These are phyloP conservation scores for Prionace glauca DNA, from an alignment of 2,797 vertebrate genomes.

Conservation along the genomic window DNA sequence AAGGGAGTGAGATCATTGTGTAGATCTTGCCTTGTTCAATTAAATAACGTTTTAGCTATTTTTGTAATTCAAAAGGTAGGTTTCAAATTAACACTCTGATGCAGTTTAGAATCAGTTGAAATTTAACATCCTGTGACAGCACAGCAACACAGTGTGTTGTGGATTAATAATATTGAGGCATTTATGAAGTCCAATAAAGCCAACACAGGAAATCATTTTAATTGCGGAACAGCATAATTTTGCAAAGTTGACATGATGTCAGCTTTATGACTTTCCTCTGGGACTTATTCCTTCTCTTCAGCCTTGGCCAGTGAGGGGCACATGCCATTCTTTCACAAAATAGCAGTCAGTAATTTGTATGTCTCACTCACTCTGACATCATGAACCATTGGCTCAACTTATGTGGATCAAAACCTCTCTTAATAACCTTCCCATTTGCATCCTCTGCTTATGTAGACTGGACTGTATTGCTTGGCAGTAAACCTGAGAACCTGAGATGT, in stretches of 20 bases:
- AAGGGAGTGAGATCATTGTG: not conserved
- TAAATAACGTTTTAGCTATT: not conserved
- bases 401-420: not conserved
- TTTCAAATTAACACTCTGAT: not conserved
- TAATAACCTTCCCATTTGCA: not conserved
- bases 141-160: not conserved
- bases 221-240: not conserved
- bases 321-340: not conserved
- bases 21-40: not conserved
- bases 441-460: not conserved
- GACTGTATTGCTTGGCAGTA: not conserved
- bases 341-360: not conserved
- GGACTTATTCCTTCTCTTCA: not conserved
- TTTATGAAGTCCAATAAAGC: not conserved
- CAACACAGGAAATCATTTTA: not conserved
- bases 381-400: not conserved
- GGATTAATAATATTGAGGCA: not conserved
- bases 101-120: not conserved
- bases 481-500: not conserved
- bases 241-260: not conserved
- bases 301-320: not conserved
- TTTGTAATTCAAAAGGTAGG: not conserved
- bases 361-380: not conserved
- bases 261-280: not conserved
- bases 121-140: not conserved